Evolutionary conservation across 2,797 vertebrate species (phyloP), one percentile per base, ranked within the genome.

Genomic region (Gephyroberyx darwinii): DNA sequence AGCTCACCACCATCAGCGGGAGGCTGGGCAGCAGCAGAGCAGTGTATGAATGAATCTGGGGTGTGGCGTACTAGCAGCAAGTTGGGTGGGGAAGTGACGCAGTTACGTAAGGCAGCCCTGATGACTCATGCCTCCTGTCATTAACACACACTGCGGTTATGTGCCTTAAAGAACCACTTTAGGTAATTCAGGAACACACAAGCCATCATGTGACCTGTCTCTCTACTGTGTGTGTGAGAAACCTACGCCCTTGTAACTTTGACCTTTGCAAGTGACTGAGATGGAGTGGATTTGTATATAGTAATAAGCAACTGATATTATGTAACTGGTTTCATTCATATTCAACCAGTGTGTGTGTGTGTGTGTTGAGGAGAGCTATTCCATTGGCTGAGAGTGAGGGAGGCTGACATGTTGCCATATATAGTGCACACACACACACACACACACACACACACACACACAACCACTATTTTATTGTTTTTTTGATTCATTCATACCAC

Each of bases 51-150:
- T 92, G 90, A 90, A 84, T 88, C 65, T 76, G 77, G 90, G 90
- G 89, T 90, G 91, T 90, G 91, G 88, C 55, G 58, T 79, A 72
- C 73, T 59, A 67, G 82, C 84, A 81, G 85, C 73, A 55, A 83
- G 75, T 78, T 85, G 82, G 90, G 90, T 85, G 78, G 85, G 86
- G 87, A 90, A 81, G 78, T 75, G 75, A 84, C 50, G 74, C 69
- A 66, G 86, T 93, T 93, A 89, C 35, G 63, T 88, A 92, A 93
- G 77, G 71, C 59, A 52, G 57, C 74, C 77, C 83, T 77, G 88
- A 88, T 93, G 91, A 93, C 87, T 93, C 93, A 93, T 89, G 81
- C 84, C 82, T 80, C 81, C 84, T 91, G 84, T 89, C 90, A 89
- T 83, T 87, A 90, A 87, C 74, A 82, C 86, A 86, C 83, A 82